Evolutionary conservation across 2,113 vertebrate genomes (phyloP), one percentile per base, ranked within the genome.

Genomic region (Trochalopteron elliotii): DNA sequence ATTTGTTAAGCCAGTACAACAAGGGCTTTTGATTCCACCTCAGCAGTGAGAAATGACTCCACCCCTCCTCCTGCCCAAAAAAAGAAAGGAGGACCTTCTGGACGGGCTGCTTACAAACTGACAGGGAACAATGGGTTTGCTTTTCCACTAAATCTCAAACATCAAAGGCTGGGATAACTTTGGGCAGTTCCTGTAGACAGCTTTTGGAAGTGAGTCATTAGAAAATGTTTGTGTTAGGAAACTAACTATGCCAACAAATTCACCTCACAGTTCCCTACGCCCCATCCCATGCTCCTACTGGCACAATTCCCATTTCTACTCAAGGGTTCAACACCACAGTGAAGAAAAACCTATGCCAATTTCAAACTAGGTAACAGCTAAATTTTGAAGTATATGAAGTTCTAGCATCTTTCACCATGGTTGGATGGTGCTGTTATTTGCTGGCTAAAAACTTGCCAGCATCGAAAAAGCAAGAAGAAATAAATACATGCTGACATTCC

Each of bases 121-220:
- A 74, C 33, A 75, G 33, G 71, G 72, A 94, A 94, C 83, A 96
- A 95, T 79, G 31, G 68, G 1, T 60, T 89, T 93, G 80, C 82
- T 96, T 96, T 95, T 90, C 74, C 57, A 82, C 86, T 76, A 68
- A 90, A 93, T 84, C 77, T 57, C 77, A 95, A 86, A 75, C 68
- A 68, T 70, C 52, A 91, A 68, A 87, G 72, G 35, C 76, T 89
- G 83, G 88, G 88, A 92, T 64, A 93, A 95, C 88, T 96, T 60
- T 56, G 80, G 90, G 76, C 90, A 87, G 80, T 72, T 96, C 92
- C 88, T 90, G 83, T 20, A 96, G 92, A 91, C 92, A 86, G 90
- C 80, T 93, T 96, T 93, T 96, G 83, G 79, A 96, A 95, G 50
- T 78, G 85, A 96, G 60, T 94, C 93, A 96, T 89, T 90, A 92